These are phyloP conservation scores for Neoniphon sammara DNA, from an alignment of 2,797 vertebrate genomes.

Conservation along the genomic window DNA sequence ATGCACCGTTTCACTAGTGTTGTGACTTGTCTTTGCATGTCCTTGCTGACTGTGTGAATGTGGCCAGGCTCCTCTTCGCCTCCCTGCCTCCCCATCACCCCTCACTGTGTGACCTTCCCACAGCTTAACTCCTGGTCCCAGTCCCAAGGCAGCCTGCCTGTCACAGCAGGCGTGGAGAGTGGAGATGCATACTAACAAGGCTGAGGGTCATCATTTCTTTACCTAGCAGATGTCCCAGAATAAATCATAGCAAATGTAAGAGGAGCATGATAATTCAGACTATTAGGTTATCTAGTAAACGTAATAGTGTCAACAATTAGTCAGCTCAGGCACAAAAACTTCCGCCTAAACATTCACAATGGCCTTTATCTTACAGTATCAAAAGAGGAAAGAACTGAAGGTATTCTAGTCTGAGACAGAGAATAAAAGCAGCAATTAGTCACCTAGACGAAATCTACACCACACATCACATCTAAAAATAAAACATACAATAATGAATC, in stretches of 20 bases:
- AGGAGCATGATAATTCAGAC: slow-evolving; percentile 12
- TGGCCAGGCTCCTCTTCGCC: slow-evolving; percentile 24
- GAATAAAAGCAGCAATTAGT: neutral
- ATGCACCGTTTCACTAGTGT: slow-evolving; percentile 12
- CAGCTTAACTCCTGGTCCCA: slow-evolving; percentile 60
- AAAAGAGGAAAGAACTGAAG: neutral
- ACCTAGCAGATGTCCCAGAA: slow-evolving; percentile 20
- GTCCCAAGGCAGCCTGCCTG: slow-evolving; percentile 58
- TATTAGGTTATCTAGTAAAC: neutral
- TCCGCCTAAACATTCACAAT: neutral
- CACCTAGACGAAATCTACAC: slow-evolving; percentile 16
- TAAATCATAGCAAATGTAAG: slow-evolving; percentile 18
- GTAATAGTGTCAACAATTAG: neutral
- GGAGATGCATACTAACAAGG: slow-evolving; percentile 66
- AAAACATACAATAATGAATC: slow-evolving; percentile 17
- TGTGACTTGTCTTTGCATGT: slow-evolving; percentile 48
- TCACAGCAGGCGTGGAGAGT: slow-evolving; percentile 52
- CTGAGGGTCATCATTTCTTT: slow-evolving; percentile 50
- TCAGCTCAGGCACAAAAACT: neutral
- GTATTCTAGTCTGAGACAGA: neutral
- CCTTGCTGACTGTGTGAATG: slow-evolving; percentile 56
- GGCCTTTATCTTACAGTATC: slow-evolving; percentile 5
- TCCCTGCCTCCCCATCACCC: slow-evolving; percentile 41
- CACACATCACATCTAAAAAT: slow-evolving; percentile 11
- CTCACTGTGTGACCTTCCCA: slow-evolving; percentile 75